phyloP scores from a whole-genome alignment of 1,140 invertebrate genomes.

The Drosophila santomea region DNA sequence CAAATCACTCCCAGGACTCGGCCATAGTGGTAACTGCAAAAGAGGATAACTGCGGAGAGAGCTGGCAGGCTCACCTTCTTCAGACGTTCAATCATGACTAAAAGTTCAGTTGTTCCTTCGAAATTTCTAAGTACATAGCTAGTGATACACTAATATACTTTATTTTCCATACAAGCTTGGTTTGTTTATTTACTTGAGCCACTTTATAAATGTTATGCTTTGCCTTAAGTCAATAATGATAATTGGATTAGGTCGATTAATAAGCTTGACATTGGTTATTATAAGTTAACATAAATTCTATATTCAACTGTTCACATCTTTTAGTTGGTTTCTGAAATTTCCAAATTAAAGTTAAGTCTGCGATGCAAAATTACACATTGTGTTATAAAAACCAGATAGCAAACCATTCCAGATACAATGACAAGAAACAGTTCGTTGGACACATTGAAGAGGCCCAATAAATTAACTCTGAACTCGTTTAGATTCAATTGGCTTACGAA shows the following conservation, averaged over 20 bases:
- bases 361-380: neutral
- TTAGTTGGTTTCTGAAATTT: no score
- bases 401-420: neutral
- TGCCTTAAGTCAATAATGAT: neutral
- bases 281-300: no score
- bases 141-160: neutral
- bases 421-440: neutral
- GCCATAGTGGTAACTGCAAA: conserved; percentile 30
- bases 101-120: neutral
- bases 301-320: no score
- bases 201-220: neutral
- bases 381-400: neutral
- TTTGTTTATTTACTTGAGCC: conserved; percentile 1
- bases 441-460: neutral
- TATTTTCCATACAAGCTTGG: neutral
- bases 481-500: neutral
- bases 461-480: neutral
- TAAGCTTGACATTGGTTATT: neutral
- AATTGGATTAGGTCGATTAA: neutral
- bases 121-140: neutral
- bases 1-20: conserved; percentile 34
- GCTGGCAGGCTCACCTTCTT: conserved; percentile 19
- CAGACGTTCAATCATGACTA: conserved; percentile 31
- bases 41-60: conserved; percentile 27
- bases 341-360: no score